Evolutionary conservation across 2,888 invertebrate genomes (phyloP).

Genomic region (Perizoma flavofasciatum): DNA sequence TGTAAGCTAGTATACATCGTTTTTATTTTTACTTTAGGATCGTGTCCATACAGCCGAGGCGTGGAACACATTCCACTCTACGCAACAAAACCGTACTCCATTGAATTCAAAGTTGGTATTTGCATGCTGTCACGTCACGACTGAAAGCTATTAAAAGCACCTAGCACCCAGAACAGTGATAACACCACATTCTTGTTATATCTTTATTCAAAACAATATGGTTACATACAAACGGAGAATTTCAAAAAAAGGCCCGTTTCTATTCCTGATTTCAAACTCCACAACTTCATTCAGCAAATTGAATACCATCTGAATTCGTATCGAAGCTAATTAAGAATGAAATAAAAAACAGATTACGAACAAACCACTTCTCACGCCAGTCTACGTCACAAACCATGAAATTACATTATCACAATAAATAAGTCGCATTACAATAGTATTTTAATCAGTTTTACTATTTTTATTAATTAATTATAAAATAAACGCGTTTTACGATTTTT

Average conservation of each 20-base stretch:
- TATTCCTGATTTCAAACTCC: conserved; percentile 21
- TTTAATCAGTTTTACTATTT: conserved; percentile 73
- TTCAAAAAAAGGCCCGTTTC: conserved; percentile 19
- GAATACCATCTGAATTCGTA: conserved; percentile 17
- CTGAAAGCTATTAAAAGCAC: conserved; percentile 20
- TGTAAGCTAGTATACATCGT: conserved; percentile 58
- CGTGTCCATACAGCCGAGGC: conserved; percentile 18
- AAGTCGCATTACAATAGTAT: conserved; percentile 64
- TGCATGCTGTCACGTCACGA: conserved; percentile 17
- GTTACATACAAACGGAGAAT: conserved; percentile 23
- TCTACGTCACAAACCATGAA: conserved; percentile 46
- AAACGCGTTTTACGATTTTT: conserved; percentile 70
- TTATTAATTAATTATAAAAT: conserved; percentile 60
- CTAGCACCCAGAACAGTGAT: conserved; percentile 35
- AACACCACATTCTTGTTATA: conserved; percentile 23
- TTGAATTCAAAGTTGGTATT: conserved; percentile 14
- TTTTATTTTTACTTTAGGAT: conserved; percentile 35
- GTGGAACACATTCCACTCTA: conserved; percentile 6
- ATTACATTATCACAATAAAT: conserved; percentile 66
- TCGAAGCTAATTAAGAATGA: conserved; percentile 15
- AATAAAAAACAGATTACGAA: conserved; percentile 19
- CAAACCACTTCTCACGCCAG: conserved; percentile 14
- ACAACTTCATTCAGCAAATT: conserved; percentile 5
- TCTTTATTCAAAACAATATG: conserved; percentile 24
- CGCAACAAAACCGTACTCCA: conserved; percentile 22